Evolutionary conservation across 2,888 invertebrate species (phyloP), one percentile per base, ranked within the genome.

Genomic region (Cryptocheilus praepositus): DNA sequence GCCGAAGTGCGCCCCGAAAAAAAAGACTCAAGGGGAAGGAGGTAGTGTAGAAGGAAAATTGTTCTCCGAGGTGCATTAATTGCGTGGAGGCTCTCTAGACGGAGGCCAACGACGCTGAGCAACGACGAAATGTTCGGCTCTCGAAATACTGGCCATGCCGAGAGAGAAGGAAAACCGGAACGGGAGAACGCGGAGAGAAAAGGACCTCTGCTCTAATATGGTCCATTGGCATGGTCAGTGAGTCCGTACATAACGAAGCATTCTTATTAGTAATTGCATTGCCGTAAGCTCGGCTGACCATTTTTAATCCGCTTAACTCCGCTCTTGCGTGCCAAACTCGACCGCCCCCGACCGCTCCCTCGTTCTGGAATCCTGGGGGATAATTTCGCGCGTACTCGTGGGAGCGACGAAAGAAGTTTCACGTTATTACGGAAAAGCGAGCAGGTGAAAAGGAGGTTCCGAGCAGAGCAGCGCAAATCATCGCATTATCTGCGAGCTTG

Each of bases 201-300:
- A 67, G 62, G 63, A 66, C 65, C 66, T 60, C 72, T 62, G 66
- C 64, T 70, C 73, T 58, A 61, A 55, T 61, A 73, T 71, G 74
- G 68, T 79, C 73, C 61, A 68, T 66, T 58, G 65, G 61, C 69
- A 74, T 68, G 67, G 71, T 69, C 72, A 68, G 74, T 74, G 62
- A 68, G 54, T 67, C 76, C 65, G 67, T 67, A 74, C 74, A 81
- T 81, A 85, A 84, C 83, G 84, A 83, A 79, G 81, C 84, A 78
- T 83, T 78, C 80, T 77, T 81, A 82, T 83, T 83, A 76, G 78
- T 81, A 83, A 85, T 83, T 80, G 80, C 67, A 67, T 82, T 80
- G 70, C 74, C 66, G 73, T 74, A 77, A 76, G 77, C 80, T 70
- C 71, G 73, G 71, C 73, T 76, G 80, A 79, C 79, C 79, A 80